These are phyloP conservation scores for Rhadina sibilatrix DNA, from an alignment of 2,113 vertebrate species.

Conservation along the genomic window DNA sequence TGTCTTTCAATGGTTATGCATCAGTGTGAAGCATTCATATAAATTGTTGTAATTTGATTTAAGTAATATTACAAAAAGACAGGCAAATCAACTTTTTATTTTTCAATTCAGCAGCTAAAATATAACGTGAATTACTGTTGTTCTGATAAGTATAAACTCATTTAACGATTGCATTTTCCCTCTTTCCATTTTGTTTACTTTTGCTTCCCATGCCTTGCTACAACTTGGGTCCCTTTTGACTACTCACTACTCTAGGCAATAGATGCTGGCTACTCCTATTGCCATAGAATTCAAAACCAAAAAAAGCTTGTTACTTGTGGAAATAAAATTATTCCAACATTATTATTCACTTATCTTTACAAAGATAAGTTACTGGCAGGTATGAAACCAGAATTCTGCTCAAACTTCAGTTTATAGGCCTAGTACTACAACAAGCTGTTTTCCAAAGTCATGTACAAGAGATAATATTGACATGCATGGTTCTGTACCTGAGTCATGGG, in stretches of 20 bases:
- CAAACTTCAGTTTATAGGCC: background rate
- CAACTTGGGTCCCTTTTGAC: background rate
- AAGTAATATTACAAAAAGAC: background rate
- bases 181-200: background rate
- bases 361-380: background rate
- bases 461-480: background rate
- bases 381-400: background rate
- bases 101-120: background rate
- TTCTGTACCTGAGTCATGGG: constrained; percentile 88
- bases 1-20: background rate
- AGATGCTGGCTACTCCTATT: background rate
- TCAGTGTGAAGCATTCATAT: background rate
- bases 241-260: background rate
- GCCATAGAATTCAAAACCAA: background rate
- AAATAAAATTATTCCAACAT: background rate
- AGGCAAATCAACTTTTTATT: background rate
- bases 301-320: background rate
- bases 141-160: background rate
- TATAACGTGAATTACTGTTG: background rate
- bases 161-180: background rate
- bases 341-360: background rate
- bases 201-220: background rate
- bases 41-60: background rate
- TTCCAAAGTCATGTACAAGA: background rate
- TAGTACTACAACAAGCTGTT: background rate